Percentiles rank a stretch among this genome's conserved stretches.
Conservation (phyloP, 2,888 invertebrate genomes). For the Watsonalla binaria region DNA sequence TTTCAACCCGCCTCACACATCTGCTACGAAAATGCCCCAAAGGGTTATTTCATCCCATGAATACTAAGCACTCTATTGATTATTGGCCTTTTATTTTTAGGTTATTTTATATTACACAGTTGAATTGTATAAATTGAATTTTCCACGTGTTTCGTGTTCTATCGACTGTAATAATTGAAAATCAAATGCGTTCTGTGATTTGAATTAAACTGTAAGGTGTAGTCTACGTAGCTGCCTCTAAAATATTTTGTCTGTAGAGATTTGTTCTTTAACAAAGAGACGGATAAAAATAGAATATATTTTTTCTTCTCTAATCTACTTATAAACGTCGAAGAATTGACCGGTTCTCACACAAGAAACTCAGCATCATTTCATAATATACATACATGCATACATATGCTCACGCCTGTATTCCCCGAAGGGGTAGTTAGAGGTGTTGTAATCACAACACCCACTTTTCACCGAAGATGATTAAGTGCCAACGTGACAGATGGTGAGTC, state of each 20-base stretch:
- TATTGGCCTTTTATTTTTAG: slow-evolving; percentile 23
- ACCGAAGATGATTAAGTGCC: no score
- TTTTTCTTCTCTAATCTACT: no score
- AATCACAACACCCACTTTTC: no score
- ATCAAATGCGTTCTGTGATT: not conserved
- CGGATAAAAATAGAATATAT: no score
- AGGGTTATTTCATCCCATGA: slow-evolving; percentile 36
- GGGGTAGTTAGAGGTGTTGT: no score
- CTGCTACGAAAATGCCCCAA: slow-evolving; percentile 38
- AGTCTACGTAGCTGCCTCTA: not conserved
- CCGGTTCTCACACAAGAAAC: no score
- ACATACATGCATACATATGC: no score
- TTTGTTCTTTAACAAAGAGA: not conserved
- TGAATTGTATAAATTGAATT: slow-evolving; percentile 1
- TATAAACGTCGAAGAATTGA: no score
- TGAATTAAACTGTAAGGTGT: not conserved
- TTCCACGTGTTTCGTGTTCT: not conserved
- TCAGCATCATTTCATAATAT: no score
- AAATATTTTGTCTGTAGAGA: not conserved
- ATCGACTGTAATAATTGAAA: not conserved
- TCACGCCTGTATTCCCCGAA: no score
- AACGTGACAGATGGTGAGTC: no score
- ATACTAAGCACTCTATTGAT: slow-evolving; percentile 38
- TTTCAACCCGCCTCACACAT: slow-evolving; percentile 18
- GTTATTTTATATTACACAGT: slow-evolving; percentile 9